These are phyloP conservation scores for Drosophila kanapiae DNA, from an alignment of 1,140 invertebrate species.

Conservation along the genomic window DNA sequence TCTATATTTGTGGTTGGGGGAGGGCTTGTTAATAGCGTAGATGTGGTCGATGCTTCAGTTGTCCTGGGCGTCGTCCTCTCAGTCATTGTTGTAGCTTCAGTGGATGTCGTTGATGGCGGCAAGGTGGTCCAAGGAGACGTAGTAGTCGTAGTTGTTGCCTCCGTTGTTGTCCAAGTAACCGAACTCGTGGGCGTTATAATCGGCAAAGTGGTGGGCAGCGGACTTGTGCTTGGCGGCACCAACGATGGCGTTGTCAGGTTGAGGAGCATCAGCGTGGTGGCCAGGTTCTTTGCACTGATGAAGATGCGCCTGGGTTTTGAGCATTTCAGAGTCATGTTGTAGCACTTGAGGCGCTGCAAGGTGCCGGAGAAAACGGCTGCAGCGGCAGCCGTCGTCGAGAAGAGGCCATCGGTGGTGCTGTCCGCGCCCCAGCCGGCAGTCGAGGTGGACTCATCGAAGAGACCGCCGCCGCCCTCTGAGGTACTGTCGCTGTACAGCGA, in stretches of 20 bases:
- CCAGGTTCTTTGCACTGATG: slow-evolving; percentile 52
- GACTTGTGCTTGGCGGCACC: slow-evolving; percentile 44
- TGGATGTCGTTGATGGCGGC: slow-evolving; percentile 21
- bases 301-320: slow-evolving; percentile 62
- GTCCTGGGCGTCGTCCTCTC: slow-evolving; percentile 5
- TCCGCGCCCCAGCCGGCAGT: slow-evolving; percentile 36
- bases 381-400: slow-evolving; percentile 57
- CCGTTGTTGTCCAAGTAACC: slow-evolving; percentile 31
- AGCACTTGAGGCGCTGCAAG: slow-evolving; percentile 67
- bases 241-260: slow-evolving; percentile 74
- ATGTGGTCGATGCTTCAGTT: slow-evolving; percentile 9
- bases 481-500: slow-evolving; percentile 58
- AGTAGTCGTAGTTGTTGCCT: slow-evolving; percentile 20
- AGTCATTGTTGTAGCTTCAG: slow-evolving; percentile 26
- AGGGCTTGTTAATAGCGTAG: slow-evolving; percentile 24
- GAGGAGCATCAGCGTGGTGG: slow-evolving; percentile 71
- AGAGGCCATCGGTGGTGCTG: slow-evolving; percentile 46
- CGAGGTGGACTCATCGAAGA: slow-evolving; percentile 48
- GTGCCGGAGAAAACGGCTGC: slow-evolving; percentile 39
- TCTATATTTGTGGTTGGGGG: slow-evolving; percentile 22
- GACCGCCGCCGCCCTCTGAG: slow-evolving; percentile 39
- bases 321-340: slow-evolving; percentile 79
- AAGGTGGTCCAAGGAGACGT: slow-evolving; percentile 36
- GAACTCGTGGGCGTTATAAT: slow-evolving; percentile 32
- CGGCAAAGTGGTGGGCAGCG: slow-evolving; percentile 28